phyloP scores from a whole-genome alignment of 2,797 vertebrate genomes.

The Spinibarbus caldwelli region DNA sequence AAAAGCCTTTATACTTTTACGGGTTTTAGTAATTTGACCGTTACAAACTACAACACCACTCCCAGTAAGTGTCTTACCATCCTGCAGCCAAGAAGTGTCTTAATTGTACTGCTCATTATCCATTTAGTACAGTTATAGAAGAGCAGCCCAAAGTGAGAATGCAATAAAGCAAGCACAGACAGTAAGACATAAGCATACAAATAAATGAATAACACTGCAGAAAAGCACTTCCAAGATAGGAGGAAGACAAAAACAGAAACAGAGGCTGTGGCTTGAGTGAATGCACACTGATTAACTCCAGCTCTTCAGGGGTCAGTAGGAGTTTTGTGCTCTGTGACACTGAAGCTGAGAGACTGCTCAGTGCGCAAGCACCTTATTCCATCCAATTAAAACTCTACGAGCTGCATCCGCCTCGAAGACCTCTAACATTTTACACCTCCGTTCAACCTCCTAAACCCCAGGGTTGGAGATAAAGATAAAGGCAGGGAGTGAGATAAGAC shows the following conservation, averaged over 20 bases:
- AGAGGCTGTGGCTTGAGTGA: neutral
- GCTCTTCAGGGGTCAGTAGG: conserved; percentile 17
- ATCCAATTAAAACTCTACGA: conserved; percentile 49
- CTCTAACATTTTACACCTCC: conserved; percentile 30
- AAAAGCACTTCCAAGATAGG: neutral
- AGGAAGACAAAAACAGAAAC: neutral
- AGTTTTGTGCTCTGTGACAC: conserved; percentile 4
- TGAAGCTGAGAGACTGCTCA: conserved; percentile 9
- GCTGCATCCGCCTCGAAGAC: conserved; percentile 31
- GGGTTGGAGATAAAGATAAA: conserved; percentile 4
- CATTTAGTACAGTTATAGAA: conserved; percentile 49
- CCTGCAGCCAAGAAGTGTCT: conserved; percentile 7
- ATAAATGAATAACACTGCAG: neutral
- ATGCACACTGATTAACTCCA: conserved; percentile 20
- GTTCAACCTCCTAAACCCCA: neutral
- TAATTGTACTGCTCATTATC: conserved; percentile 36
- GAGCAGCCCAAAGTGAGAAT: conserved; percentile 3
- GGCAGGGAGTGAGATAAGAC: conserved; percentile 17
- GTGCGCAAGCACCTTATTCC: conserved; percentile 42
- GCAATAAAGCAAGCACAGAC: neutral
- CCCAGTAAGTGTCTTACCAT: conserved; percentile 38
- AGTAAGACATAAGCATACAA: neutral
- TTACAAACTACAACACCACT: conserved; percentile 40
- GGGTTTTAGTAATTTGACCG: conserved; percentile 36
- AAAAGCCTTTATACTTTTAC: conserved; percentile 27